phyloP scores from a whole-genome alignment of 2,888 invertebrate genomes.

The Chaetogeoica ovagalla region DNA sequence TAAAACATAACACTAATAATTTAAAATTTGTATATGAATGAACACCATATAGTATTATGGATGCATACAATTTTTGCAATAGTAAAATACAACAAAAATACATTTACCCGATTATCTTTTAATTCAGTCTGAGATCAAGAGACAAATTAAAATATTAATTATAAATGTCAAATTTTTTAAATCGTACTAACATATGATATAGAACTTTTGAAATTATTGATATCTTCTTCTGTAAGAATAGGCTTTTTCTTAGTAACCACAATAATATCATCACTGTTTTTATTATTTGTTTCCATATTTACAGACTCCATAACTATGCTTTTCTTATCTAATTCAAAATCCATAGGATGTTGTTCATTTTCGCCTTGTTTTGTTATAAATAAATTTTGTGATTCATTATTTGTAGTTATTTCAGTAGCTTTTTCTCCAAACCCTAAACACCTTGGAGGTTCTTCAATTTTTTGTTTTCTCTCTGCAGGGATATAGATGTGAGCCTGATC shows the following conservation, averaged over 20 bases:
- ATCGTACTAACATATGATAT: conserved; percentile 44
- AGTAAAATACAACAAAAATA: too few relatives aligned
- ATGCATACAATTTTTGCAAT: too few relatives aligned
- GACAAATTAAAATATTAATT: background rate
- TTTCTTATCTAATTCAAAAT: background rate
- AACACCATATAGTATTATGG: too few relatives aligned
- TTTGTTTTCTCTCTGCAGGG: conserved; percentile 40
- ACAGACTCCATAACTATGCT: background rate
- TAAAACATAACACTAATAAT: too few relatives aligned
- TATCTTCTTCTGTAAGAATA: conserved; percentile 39
- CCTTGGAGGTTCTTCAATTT: conserved; percentile 24
- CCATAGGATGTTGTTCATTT: conserved; percentile 5
- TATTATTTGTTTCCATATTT: conserved; percentile 2
- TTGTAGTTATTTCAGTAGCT: background rate
- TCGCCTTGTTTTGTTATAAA: background rate
- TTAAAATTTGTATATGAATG: too few relatives aligned
- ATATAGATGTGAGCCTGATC: conserved; percentile 48
- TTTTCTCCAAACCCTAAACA: background rate
- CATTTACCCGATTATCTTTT: too few relatives aligned
- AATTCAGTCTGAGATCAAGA: background rate
- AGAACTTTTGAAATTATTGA: conserved; percentile 37
- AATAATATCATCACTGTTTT: background rate
- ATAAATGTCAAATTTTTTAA: background rate
- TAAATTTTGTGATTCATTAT: background rate
- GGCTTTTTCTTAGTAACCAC: conserved; percentile 3